Percentiles rank a stretch among this genome's conserved stretches.
phyloP scores from a whole-genome alignment of 2,113 vertebrate genomes.

The Nothocercus julius region DNA sequence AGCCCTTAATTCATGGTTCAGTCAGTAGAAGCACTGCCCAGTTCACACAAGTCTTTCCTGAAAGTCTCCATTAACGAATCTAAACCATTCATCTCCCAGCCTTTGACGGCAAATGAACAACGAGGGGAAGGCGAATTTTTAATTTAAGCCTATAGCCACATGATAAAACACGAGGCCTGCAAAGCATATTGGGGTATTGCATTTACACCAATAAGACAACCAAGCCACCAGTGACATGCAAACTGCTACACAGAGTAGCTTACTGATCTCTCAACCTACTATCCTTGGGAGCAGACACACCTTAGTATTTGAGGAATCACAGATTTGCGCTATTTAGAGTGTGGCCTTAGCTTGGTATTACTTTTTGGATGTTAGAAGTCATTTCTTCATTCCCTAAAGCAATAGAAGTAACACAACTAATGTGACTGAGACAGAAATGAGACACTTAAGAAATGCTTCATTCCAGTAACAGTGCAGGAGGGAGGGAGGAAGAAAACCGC shows the following conservation, averaged over 20 bases:
- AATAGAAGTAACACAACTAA: background rate
- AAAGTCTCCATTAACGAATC: background rate
- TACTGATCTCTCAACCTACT: background rate
- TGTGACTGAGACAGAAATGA: background rate
- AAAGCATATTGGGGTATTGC: background rate
- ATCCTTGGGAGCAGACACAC: background rate
- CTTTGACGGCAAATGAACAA: background rate
- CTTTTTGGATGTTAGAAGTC: background rate
- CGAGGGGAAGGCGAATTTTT: background rate
- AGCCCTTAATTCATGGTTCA: background rate
- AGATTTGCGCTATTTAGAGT: background rate
- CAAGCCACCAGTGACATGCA: background rate
- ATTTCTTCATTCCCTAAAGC: background rate
- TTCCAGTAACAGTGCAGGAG: background rate
- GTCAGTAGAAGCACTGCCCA: background rate
- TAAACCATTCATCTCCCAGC: background rate
- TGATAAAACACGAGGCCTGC: background rate
- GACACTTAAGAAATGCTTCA: background rate
- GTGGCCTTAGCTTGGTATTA: background rate
- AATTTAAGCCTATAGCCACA: background rate
- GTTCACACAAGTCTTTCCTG: background rate
- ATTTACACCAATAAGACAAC: background rate
- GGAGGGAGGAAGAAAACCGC: background rate
- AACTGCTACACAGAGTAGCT: background rate
- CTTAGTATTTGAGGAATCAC: background rate